phyloP scores from a whole-genome alignment of 2,113 vertebrate species.

The Zapus hudsonius region DNA sequence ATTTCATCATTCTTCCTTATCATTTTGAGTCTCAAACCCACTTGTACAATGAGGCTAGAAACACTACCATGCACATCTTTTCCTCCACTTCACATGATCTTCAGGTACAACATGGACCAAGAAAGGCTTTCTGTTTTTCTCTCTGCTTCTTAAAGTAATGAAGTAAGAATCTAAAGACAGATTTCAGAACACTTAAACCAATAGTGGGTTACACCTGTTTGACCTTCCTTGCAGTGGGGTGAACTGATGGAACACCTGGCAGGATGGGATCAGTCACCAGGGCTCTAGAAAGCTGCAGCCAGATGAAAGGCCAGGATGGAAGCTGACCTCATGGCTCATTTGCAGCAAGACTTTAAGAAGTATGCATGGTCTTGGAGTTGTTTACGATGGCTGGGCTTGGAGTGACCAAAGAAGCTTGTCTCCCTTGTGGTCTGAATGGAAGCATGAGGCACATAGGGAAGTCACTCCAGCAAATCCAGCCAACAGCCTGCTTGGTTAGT shows the following conservation, averaged over 20 bases:
- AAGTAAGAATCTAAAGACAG: constrained; percentile 13
- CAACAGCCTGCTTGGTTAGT: neutral
- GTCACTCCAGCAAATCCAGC: neutral
- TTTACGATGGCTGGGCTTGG: neutral
- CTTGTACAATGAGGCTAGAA: neutral
- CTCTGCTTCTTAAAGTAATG: neutral
- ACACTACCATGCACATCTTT: neutral
- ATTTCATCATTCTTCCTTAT: neutral
- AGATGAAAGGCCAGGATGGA: neutral
- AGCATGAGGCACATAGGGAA: neutral
- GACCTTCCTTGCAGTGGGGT: neutral
- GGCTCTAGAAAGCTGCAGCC: neutral
- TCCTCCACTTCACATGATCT: neutral
- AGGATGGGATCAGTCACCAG: neutral
- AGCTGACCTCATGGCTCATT: neutral
- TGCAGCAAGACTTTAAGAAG: constrained; percentile 18
- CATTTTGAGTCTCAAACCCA: neutral
- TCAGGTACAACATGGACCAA: neutral
- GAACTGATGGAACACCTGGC: neutral
- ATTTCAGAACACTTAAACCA: neutral
- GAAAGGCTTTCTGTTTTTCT: neutral
- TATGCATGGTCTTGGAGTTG: neutral
- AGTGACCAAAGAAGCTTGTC: neutral
- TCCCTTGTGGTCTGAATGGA: neutral
- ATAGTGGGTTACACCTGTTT: neutral